These are phyloP conservation scores for Caenorhabditis panamensis DNA, from an alignment of 2,888 invertebrate species.

Conservation along the genomic window DNA sequence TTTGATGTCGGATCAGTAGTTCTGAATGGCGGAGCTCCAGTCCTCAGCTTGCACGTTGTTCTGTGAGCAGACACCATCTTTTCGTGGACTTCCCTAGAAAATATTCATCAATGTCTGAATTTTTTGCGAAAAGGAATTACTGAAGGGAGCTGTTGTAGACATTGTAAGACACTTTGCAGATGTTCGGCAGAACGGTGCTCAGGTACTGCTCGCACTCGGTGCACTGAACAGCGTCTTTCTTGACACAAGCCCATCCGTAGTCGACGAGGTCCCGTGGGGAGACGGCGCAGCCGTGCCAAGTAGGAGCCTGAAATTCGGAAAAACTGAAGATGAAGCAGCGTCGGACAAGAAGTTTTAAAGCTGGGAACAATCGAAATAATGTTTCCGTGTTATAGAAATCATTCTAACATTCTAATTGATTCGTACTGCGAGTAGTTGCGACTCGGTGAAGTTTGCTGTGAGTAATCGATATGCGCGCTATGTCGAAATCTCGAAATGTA, in stretches of 20 bases:
- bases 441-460: not conserved
- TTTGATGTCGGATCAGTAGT: conserved; percentile 40
- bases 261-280: conserved; percentile 64
- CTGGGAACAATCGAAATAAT: not conserved
- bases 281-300: conserved; percentile 56
- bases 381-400: no score
- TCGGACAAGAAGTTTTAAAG: not conserved
- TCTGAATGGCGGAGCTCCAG: conserved; percentile 50
- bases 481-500: not conserved
- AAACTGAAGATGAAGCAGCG: no score
- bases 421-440: not conserved
- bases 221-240: conserved; percentile 58
- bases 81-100: conserved; percentile 48
- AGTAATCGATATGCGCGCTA: not conserved
- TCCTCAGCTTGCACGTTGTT: conserved; percentile 50
- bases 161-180: conserved; percentile 54
- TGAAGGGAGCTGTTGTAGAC: conserved; percentile 56
- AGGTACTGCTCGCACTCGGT: conserved; percentile 53
- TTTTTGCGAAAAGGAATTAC: conserved; percentile 22
- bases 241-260: conserved; percentile 62
- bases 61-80: conserved; percentile 55
- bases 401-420: not conserved
- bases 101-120: not conserved
- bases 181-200: conserved; percentile 56
- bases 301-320: conserved; percentile 40